A percentile compares a stretch with the other conserved stretches of the same genome.
Conservation (phyloP, 2,797 vertebrate species). For the Muraenolepis orangiensis region DNA sequence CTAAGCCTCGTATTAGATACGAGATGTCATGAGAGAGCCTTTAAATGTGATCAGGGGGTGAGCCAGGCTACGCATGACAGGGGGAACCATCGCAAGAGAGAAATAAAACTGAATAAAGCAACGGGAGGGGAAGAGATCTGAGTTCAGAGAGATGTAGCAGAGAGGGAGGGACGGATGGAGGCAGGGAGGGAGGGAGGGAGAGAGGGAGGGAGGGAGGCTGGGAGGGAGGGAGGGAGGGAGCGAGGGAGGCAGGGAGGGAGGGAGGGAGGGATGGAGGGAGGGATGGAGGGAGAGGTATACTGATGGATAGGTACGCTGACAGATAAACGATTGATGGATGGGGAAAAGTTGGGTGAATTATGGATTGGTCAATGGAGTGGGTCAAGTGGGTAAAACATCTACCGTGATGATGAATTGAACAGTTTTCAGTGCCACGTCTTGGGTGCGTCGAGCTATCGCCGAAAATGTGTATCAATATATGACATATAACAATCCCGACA, state of each 20-base stretch:
- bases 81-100: not conserved
- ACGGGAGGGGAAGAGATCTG: not conserved
- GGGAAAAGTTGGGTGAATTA: not conserved
- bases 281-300: too few relatives aligned
- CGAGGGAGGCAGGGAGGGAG: not conserved
- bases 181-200: not conserved
- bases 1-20: not conserved
- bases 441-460: not conserved
- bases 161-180: too few relatives aligned
- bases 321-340: not conserved
- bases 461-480: not conserved
- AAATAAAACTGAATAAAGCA: not conserved
- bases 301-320: not conserved
- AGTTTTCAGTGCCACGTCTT: not conserved
- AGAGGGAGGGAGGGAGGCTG: too few relatives aligned
- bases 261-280: too few relatives aligned
- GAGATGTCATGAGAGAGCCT: not conserved
- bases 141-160: too few relatives aligned
- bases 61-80: not conserved
- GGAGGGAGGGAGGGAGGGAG: not conserved
- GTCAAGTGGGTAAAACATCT: too few relatives aligned
- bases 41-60: slow-evolving; percentile 1
- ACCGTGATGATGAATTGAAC: not conserved
- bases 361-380: not conserved
- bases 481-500: not conserved